These are phyloP conservation scores for Heliconius cydno DNA, from an alignment of 2,888 invertebrate genomes.

Conservation along the genomic window DNA sequence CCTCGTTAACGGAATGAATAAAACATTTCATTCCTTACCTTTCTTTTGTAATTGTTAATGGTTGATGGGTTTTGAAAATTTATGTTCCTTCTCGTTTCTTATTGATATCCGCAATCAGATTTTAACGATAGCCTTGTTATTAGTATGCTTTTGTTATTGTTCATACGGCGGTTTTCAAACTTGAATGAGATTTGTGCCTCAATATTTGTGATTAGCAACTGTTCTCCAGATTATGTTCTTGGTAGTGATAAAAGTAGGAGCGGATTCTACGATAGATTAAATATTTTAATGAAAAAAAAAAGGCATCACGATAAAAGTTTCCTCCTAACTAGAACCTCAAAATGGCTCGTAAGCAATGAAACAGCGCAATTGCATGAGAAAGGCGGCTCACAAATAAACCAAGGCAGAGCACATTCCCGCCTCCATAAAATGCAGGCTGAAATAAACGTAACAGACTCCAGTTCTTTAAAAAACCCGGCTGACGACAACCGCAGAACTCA, in stretches of 20 bases:
- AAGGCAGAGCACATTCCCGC: slow-evolving; percentile 80
- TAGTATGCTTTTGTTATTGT: slow-evolving; percentile 49
- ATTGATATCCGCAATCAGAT: slow-evolving; percentile 46
- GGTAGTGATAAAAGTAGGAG: slow-evolving; percentile 57
- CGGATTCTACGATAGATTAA: slow-evolving; percentile 58
- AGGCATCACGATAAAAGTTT: slow-evolving; percentile 75
- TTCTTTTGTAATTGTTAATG: slow-evolving; percentile 83
- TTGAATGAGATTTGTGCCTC: slow-evolving; percentile 22
- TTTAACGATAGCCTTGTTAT: slow-evolving; percentile 52
- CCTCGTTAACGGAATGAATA: slow-evolving; percentile 83
- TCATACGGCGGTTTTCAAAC: slow-evolving; percentile 1
- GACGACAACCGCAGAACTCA: slow-evolving; percentile 78
- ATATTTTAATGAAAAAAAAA: slow-evolving; percentile 70
- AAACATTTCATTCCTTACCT: slow-evolving; percentile 83
- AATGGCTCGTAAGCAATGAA: slow-evolving; percentile 80
- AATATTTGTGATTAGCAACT: slow-evolving; percentile 19
- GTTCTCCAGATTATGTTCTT: slow-evolving; percentile 39
- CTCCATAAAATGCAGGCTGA: slow-evolving; percentile 78
- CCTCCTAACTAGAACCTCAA: slow-evolving; percentile 75
- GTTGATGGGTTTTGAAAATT: slow-evolving; percentile 80
- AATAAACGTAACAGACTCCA: slow-evolving; percentile 78
- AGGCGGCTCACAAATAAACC: slow-evolving; percentile 80
- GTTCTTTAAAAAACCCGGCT: slow-evolving; percentile 77
- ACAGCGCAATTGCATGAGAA: slow-evolving; percentile 80
- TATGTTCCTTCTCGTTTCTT: slow-evolving; percentile 70